Base-by-base conservation (phyloP, 2,888 invertebrate genomes). In the Junonia oenone region DNA sequence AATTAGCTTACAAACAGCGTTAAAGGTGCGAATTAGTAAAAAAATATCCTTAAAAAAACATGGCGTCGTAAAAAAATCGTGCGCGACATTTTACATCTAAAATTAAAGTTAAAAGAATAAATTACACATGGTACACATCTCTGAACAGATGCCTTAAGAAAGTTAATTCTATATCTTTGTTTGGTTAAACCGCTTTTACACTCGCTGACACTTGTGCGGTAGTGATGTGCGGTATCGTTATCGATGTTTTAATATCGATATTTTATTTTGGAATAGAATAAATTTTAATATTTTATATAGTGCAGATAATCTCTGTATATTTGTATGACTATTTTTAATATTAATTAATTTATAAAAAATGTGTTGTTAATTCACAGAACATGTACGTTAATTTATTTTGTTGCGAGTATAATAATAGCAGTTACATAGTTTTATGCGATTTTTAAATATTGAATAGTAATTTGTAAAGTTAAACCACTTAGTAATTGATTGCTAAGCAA, bases 91-190 rank as follows among this genome's bases (percentile, higher is more conserved):
- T 27, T 46, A 15, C 13, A 11, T 27, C 33, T 53, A 49, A 45
- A 49, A 50, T 38, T 22, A 54, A 51, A 55, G 15, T 37, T 22
- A 50, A 57, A 51, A 51, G 40, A 43, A 57, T 51, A 57, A 55
- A 52, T 49, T 48, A 51, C 55, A 55, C 49, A 50, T 55, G 60
- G 51, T 50, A 46, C 51, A 49, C 49, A 50, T 57, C 56, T n/a
- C 22, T 38, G 63, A 63, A 63, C 63, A 51, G 59, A 58, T 63
- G 63, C 65, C 66, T 63, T 71, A 65, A 58, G 59, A 68, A 68
- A 67, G 63, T 63, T 68, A 67, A 74, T 63, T 63, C 66, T 63
- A 62, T 66, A 63, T 65, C 65, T 63, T 64, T 67, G 65, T 68
- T 68, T 64, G 67, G 59, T 54, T 67, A 60, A 62, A 59, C 56